Percentiles rank a stretch among this genome's conserved stretches.
phyloP scores from a whole-genome alignment of 2,888 invertebrate genomes.

The Polyommatus iphigenia region DNA sequence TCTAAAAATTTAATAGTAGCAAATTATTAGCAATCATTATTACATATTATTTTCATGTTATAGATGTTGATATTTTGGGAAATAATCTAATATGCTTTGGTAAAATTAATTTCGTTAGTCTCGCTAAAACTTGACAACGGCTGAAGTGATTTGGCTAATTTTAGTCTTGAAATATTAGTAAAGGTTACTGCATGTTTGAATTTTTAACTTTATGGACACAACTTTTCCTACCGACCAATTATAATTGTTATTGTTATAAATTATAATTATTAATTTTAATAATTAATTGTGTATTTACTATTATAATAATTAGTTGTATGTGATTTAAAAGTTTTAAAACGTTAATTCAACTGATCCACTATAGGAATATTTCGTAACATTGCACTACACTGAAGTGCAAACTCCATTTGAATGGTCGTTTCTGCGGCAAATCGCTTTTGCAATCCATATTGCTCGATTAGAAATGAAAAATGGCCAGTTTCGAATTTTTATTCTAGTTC shows the following conservation, averaged over 20 bases:
- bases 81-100: too few relatives aligned
- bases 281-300: too few relatives aligned
- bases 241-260: too few relatives aligned
- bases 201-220: too few relatives aligned
- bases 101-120: too few relatives aligned
- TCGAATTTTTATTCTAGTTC: conserved; percentile 11
- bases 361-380: not conserved
- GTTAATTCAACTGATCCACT: not conserved
- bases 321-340: not conserved
- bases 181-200: too few relatives aligned
- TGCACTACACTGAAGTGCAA: not conserved
- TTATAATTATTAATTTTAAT: too few relatives aligned
- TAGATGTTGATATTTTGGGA: not conserved
- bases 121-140: too few relatives aligned
- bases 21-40: not conserved
- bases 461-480: conserved; percentile 17
- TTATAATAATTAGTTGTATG: not conserved
- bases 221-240: too few relatives aligned
- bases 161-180: too few relatives aligned
- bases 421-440: not conserved
- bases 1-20: not conserved
- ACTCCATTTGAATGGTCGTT: conserved; percentile 1
- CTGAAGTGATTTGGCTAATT: too few relatives aligned
- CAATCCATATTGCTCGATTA: conserved; percentile 19
- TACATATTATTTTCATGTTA: not conserved